phyloP scores from a whole-genome alignment of 2,113 vertebrate species.

The Channa maculata region DNA sequence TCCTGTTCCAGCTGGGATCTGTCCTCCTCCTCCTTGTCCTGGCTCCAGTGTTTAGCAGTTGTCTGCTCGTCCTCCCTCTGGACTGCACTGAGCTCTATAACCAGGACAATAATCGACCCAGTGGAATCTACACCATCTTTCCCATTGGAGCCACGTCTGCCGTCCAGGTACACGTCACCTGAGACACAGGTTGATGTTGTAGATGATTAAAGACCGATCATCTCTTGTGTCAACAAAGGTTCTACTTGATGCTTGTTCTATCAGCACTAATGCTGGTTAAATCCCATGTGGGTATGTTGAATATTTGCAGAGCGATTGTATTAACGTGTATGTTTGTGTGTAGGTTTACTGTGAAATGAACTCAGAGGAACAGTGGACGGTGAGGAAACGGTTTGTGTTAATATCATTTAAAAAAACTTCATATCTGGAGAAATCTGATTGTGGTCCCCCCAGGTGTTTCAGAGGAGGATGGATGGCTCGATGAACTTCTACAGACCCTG shows the following conservation, averaged over 20 bases:
- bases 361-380: too few relatives aligned
- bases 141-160: conserved; percentile 27
- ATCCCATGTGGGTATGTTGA: too few relatives aligned
- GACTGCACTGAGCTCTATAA: conserved; percentile 29
- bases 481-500: conserved; percentile 56
- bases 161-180: conserved; percentile 9
- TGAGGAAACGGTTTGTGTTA: too few relatives aligned
- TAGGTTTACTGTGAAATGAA: too few relatives aligned
- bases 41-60: not conserved
- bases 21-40: conserved; percentile 2
- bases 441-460: conserved; percentile 32
- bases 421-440: too few relatives aligned
- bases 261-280: too few relatives aligned
- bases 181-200: too few relatives aligned
- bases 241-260: too few relatives aligned
- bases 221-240: too few relatives aligned
- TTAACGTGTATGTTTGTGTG: not conserved
- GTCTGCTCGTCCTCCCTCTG: fast-evolving
- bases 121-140: conserved; percentile 36
- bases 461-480: conserved; percentile 40
- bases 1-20: not conserved
- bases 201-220: too few relatives aligned
- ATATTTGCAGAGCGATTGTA: too few relatives aligned
- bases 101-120: not conserved
- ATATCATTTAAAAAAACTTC: too few relatives aligned